Base-by-base conservation (phyloP, 2,113 vertebrate species). In the Ictalurus punctatus region DNA sequence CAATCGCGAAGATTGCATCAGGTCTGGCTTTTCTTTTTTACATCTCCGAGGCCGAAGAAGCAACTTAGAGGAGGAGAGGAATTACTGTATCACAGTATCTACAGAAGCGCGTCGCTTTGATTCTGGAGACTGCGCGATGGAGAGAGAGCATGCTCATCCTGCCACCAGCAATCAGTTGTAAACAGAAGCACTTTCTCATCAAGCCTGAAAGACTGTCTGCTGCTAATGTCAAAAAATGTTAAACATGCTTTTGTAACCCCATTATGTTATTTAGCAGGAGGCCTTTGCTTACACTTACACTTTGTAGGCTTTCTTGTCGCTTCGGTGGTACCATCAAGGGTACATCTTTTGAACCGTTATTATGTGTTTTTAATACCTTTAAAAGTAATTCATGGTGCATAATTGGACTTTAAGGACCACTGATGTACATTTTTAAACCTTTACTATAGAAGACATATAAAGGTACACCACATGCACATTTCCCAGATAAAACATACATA, bases 1-100 rank as follows among this genome's bases (percentile, higher is more conserved):
- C 93, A 93, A 93, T 94, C 94, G 94, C 94, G 90, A 89, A 89
- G 93, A 95, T 96, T 96, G 96, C 96, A 95, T 96, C 96, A 96
- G 95, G 92, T 93, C 91, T 92, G 87, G 89, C 93, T 93, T 94
- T 91, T 92, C 81, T 69, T 86, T 86, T 86, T 86, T 61, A 93
- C 93, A 94, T 94, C 93, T 92, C 90, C 83, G 71, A 85, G 90
- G 93, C 88, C 90, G 89, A 90, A 90, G 89, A 90, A 86, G 84
- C 85, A 90, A 82, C 81, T 92, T 89, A 87, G 85, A 54, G 83
- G 86, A 90, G 54, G 63, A 84, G 87, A 90, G 71, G 81, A 87
- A 90, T 90, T 89, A 90, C 87, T 89, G 88, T 90, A 92, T 85
- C 86, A 89, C 85, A 88, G 90, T 71, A 84, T 76, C 89, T 92